Evolutionary conservation across 1,140 invertebrate genomes (phyloP), one percentile per base, ranked within the genome.

Genomic region (Drosophila triauraria): DNA sequence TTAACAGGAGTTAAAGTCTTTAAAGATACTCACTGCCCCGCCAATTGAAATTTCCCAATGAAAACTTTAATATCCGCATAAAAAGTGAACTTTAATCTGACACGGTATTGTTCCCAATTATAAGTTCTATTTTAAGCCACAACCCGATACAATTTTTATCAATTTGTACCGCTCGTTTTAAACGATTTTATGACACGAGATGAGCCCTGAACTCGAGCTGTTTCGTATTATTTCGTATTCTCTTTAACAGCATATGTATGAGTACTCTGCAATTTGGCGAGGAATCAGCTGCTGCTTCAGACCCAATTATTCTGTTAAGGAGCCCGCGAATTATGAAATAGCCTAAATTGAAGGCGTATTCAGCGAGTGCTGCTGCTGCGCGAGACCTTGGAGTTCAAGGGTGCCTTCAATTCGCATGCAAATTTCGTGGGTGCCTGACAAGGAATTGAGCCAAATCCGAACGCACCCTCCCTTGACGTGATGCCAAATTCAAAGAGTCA

Each of bases 361-460:
- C 44, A 59, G 65, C 43, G 51, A 25, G 4, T 72, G 44, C 53
- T 71, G 43, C 27, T 72, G 51, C 53, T 59, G 50, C 4, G 27
- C 46, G n/a, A 38, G 46, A 48, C 69, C 69, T 72, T 72, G 67
- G 54, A 71, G 53, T 72, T 72, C 67, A 72, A 72, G 69, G 67
- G 69, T 71, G 67, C 38, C 68, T 72, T 38, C 69, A 72, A 72
- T 72, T 72, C 53, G 44, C 69, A 72, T 72, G 69, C 67, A 72
- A 72, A 72, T 72, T 72, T 69, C 25, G 64, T 25, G 38, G 38
- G 32, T 17, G 51, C 23, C 47, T 30, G 23, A 69, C 58, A n/a
- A 25, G 67, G 50, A 72, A 72, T 72, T 59, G 69, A 72, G 46
- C 17, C 53, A 59, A 72, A 72, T 72, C 69, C 53, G 23, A 50